Conservation (phyloP, 1,140 invertebrate species). For the Pseudomyrmex pallidus region DNA sequence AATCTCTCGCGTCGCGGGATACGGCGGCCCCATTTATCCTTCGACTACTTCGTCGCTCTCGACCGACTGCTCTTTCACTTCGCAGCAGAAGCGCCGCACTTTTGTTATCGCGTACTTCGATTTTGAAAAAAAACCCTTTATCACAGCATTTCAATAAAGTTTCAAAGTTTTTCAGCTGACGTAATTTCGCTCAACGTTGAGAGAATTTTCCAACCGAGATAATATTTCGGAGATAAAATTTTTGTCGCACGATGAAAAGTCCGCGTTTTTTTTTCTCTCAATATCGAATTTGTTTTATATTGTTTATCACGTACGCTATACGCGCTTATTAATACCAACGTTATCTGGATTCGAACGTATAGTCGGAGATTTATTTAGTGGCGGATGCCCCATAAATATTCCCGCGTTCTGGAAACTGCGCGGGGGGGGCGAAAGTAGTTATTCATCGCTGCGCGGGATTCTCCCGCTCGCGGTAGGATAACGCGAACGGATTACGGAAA, state of each 20-base stretch:
- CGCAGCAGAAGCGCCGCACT: no score
- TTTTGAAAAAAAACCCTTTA: slow-evolving; percentile 23
- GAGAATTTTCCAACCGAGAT: background rate
- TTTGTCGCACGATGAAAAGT: background rate
- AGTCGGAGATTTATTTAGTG: slow-evolving; percentile 37
- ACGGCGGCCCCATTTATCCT: slow-evolving; percentile 82
- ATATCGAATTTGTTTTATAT: slow-evolving; percentile 12
- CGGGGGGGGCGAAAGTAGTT: slow-evolving; percentile 45
- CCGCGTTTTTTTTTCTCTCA: background rate
- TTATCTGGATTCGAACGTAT: slow-evolving; percentile 43
- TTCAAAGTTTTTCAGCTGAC: background rate
- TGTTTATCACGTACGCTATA: slow-evolving; percentile 5
- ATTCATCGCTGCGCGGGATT: slow-evolving; percentile 48
- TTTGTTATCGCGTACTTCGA: slow-evolving; percentile 28
- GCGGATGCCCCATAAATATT: slow-evolving; percentile 46
- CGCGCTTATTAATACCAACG: slow-evolving; percentile 17
- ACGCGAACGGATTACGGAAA: slow-evolving; percentile 58
- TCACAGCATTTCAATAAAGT: slow-evolving; percentile 16
- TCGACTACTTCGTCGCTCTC: slow-evolving; percentile 46
- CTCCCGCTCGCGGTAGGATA: slow-evolving; percentile 44
- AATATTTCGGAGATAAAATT: background rate
- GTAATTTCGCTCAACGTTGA: background rate
- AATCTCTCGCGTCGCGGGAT: slow-evolving; percentile 81
- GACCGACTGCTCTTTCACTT: slow-evolving; percentile 44
- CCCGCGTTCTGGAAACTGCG: slow-evolving; percentile 27